Percentiles rank a stretch among this genome's conserved stretches.
phyloP scores from a whole-genome alignment of 1,140 invertebrate species.

The Sipha flava region DNA sequence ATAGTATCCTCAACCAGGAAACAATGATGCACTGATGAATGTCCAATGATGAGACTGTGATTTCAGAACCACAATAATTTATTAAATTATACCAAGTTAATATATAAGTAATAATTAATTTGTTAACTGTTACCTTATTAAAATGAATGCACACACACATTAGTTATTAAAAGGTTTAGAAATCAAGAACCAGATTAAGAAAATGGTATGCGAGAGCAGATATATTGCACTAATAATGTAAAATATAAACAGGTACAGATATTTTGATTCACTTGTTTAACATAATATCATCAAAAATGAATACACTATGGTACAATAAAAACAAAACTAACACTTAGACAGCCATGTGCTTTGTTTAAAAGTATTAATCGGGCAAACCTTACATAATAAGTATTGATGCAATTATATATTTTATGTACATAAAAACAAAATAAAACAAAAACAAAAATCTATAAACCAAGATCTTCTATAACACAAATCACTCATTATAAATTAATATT shows the following conservation, averaged over 20 bases:
- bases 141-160: too few species aligned
- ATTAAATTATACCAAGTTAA: too few species aligned
- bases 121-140: too few species aligned
- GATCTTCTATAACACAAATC: constrained; percentile 12
- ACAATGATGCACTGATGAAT: too few species aligned
- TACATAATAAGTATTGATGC: neutral
- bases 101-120: too few species aligned
- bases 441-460: constrained; percentile 8
- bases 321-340: neutral
- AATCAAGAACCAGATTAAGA: neutral
- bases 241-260: constrained; percentile 21
- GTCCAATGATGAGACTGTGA: too few species aligned
- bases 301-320: constrained; percentile 4
- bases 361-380: neutral
- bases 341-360: neutral
- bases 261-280: constrained; percentile 14
- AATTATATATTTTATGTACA: neutral
- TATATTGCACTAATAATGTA: constrained; percentile 17
- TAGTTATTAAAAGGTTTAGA: neutral
- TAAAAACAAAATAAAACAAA: neutral
- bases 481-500: constrained; percentile 7
- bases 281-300: neutral
- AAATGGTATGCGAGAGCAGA: neutral
- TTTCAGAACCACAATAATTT: too few species aligned
- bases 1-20: too few species aligned